A percentile compares a stretch with the other conserved stretches of the same genome.
These are phyloP conservation scores for Darevskia nairensis DNA, from an alignment of 2,797 vertebrate genomes.

Conservation along the genomic window DNA sequence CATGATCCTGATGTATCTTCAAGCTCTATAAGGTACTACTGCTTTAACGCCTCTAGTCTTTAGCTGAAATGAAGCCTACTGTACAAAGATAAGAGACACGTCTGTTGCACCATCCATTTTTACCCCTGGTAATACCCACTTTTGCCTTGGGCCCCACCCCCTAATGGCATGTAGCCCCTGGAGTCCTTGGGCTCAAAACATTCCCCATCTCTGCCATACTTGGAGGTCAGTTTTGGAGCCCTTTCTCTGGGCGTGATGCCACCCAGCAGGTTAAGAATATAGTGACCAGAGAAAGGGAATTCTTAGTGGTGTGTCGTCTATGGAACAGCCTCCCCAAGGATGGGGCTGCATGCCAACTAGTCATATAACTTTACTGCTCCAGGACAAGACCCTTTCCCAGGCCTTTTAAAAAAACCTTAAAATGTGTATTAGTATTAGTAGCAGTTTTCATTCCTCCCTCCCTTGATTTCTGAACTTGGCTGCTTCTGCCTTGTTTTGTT, in stretches of 20 bases:
- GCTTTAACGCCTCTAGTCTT: not conserved
- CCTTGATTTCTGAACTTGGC: not conserved
- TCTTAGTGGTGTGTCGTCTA: not conserved
- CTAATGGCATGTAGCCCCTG: too few relatives aligned
- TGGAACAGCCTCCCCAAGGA: not conserved
- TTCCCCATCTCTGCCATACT: too few relatives aligned
- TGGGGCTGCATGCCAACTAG: not conserved
- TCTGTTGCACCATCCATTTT: not conserved
- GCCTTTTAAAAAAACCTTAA: not conserved
- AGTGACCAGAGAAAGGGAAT: not conserved
- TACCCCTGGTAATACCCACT: too few relatives aligned
- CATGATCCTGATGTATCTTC: slow-evolving; percentile 88
- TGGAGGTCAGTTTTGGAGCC: not conserved
- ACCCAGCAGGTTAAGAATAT: not conserved
- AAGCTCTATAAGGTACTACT: slow-evolving; percentile 90
- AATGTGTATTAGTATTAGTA: not conserved
- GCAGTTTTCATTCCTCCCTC: too few relatives aligned
- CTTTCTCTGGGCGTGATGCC: not conserved
- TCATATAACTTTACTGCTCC: not conserved
- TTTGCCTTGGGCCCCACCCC: too few relatives aligned
- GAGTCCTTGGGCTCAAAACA: too few relatives aligned
- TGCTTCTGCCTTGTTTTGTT: not conserved
- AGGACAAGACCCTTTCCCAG: not conserved
- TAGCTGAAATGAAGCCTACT: not conserved
- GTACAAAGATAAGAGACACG: not conserved